These are phyloP conservation scores for Fopius arisanus DNA, from an alignment of 1,140 invertebrate species.

Conservation along the genomic window DNA sequence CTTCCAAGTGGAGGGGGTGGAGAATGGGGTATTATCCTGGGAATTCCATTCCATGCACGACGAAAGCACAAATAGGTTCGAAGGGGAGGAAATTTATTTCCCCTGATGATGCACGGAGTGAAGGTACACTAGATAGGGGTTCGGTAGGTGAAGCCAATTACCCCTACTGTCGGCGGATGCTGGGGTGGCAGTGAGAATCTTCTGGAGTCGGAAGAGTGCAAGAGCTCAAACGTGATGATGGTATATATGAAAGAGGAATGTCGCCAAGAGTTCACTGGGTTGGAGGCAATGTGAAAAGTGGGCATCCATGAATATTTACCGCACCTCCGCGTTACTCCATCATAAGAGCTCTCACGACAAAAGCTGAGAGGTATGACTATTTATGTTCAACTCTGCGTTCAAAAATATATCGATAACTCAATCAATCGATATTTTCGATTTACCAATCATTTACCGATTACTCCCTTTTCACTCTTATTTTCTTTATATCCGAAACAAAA, in stretches of 20 bases:
- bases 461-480: too few relatives aligned
- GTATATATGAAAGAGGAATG: constrained; percentile 3
- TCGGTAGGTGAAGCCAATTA: constrained; percentile 21
- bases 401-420: not conserved
- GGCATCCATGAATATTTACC: constrained; percentile 31
- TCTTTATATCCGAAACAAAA: too few relatives aligned
- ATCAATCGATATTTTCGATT: not conserved
- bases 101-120: constrained; percentile 18
- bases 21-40: not conserved
- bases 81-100: constrained; percentile 34
- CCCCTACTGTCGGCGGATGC: constrained; percentile 5
- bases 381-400: not conserved
- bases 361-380: not conserved
- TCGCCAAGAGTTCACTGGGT: constrained; percentile 16
- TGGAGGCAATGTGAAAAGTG: constrained; percentile 12
- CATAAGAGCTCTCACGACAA: constrained; percentile 14
- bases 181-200: not conserved
- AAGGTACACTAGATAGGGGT: not conserved
- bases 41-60: constrained; percentile 22
- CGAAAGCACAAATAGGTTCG: constrained; percentile 33
- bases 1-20: not conserved
- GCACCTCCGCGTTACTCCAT: constrained; percentile 15
- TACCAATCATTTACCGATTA: too few relatives aligned
- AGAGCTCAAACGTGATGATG: not conserved
- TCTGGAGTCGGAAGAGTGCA: not conserved